Evolutionary conservation across 2,113 vertebrate species (phyloP).

Genomic region (Chitala chitala): DNA sequence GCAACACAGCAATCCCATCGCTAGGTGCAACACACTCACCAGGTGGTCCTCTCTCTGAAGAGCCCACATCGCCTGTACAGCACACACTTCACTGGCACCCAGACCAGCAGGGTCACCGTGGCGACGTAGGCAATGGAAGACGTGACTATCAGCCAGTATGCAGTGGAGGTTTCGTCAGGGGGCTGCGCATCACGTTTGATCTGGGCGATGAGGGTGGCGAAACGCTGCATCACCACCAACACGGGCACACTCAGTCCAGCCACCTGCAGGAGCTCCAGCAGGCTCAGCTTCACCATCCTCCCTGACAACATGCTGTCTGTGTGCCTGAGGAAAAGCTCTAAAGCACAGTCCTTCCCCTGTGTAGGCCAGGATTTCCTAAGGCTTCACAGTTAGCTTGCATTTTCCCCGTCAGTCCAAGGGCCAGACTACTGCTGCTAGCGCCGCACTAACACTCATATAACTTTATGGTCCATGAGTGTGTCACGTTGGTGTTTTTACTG

Average conservation of each 20-base stretch:
- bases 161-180: background rate
- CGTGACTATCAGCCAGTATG: conserved; percentile 74
- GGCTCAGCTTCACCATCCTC: conserved; percentile 59
- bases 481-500: conserved; percentile 51
- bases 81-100: conserved; percentile 73
- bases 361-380: background rate
- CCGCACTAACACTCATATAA: conserved; percentile 47
- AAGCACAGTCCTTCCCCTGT: background rate
- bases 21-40: conserved; percentile 55
- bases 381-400: background rate
- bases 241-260: conserved; percentile 47
- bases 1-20: rapidly evolving
- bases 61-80: conserved; percentile 53
- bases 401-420: background rate
- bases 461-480: conserved; percentile 57
- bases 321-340: conserved; percentile 1
- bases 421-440: conserved; percentile 48
- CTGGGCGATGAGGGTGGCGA: conserved; percentile 41
- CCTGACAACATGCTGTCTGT: conserved; percentile 56
- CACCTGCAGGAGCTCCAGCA: conserved; percentile 65
- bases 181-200: conserved; percentile 24
- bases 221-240: conserved; percentile 59
- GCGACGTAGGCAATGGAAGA: conserved; percentile 68
- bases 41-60: conserved; percentile 47
- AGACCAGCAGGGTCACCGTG: conserved; percentile 64